Evolutionary conservation across 2,888 invertebrate species (phyloP), one percentile per base, ranked within the genome.

Genomic region (Caenorhabditis sp.): DNA sequence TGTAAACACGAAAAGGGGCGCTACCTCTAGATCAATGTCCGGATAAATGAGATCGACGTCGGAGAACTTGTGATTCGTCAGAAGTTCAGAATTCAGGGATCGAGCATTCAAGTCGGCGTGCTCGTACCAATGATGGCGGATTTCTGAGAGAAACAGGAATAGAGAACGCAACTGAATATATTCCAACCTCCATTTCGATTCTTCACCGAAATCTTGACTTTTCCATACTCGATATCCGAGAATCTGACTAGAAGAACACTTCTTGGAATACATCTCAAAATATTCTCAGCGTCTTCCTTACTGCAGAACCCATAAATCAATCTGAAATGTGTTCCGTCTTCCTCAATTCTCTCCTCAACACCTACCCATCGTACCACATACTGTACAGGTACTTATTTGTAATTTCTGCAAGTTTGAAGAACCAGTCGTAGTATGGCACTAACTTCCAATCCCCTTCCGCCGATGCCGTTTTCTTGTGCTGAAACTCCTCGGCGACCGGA

Each of bases 41-140:
- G 91, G 91, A 75, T 89, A 91, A 73, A 91, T 90, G 77, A 87
- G 86, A 63, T 92, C 91, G 73, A 91, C 82, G 31, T 89, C 85
- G 58, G 87, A 80, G 56, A 87, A 91, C 68, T 91, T 91, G 61
- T 87, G 87, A 77, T 91, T 91, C 24, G 88, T 80, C 54, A 90
- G 70, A 35, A 91, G 83, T 80, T 91, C 91, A 35, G 88, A 86
- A 14, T 85, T 75, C 16, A 91, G 81, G 22, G 86, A 82, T 3
- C 91, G 86, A 4, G 89, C 89, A 76, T 88, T 87, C 31, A 91
- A 64, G 61, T 91, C 91, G 16, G 85, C 66, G 61, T 89, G 89
- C 44, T 91, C 91, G 85, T 91, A 91, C 91, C 91, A 91, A 76
- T 91, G 91, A 68, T 91, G 91, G 0, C 90, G 86, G 38, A 90